Base-by-base conservation (phyloP, 2,888 invertebrate species). In the Drosophila neonasuta region DNA sequence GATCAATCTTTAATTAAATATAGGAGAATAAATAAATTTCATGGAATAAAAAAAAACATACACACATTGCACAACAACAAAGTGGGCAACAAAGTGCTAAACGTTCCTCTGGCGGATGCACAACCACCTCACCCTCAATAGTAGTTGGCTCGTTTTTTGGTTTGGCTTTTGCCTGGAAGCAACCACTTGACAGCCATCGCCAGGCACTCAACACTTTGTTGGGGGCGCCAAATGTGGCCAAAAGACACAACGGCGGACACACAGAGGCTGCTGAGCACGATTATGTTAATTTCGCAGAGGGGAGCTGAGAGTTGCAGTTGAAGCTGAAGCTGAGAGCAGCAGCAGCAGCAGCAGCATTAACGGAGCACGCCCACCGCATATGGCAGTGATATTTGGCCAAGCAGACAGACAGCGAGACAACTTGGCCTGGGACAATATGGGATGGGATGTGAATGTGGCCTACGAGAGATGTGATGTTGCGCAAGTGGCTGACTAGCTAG, bases 351-450 rank as follows among this genome's bases (percentile, higher is more conserved):
- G 68, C 68, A 70, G 68, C 77, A 86, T 83, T 82, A 86, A 73
- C 73, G 74, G 79, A 81, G 86, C 79, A 83, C 83, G 83, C 86
- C 83, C 83, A 83, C 83, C 74, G 84, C 84, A 83, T 83, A 86
- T 86, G 79, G 81, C 70, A 72, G 69, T 82, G 81, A 82, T 85
- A 81, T 81, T 85, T 82, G 61, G 75, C 66, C 63, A 72, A 50
- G 41, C 52, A 55, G 51, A 32, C 55, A 20, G 20, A 20, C 20
- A 20, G 20, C 3, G 24, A 24, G 24, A 24, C 24, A 45, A 50
- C 42, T 29, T 56, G 24, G 49, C 32, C 32, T 56, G 44, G 51
- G 49, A 50, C 49, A 54, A 49, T 49, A 58, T 61, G 55, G 65
- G 63, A 63, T 69, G 65, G 60, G 66, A 71, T 68, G 57, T 70